Conservation (phyloP, 92 coral and sea anemone species). For the Umimayanthus chanpuru region DNA sequence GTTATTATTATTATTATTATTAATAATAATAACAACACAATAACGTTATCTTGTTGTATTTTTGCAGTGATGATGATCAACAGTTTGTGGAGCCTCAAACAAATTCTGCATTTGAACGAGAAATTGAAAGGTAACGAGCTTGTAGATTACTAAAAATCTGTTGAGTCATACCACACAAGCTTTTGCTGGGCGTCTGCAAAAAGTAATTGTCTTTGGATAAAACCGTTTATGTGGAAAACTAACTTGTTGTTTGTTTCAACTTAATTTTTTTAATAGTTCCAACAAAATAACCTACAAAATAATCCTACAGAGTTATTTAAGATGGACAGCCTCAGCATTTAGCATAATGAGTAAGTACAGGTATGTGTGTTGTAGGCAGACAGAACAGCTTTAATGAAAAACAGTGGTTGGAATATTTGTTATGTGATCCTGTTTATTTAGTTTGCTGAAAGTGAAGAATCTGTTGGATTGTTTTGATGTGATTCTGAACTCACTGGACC, state of each 20-base stretch:
- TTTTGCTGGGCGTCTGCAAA: too few species aligned
- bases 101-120: constrained; percentile 62
- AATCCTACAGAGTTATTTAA: background rate
- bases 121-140: constrained; percentile 68
- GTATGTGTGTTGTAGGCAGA: background rate
- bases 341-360: too few species aligned
- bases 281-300: background rate
- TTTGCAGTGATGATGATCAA: constrained; percentile 69
- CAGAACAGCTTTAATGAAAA: background rate
- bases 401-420: background rate
- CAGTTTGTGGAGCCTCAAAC: constrained; percentile 40
- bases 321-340: background rate
- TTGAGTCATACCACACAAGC: too few species aligned
- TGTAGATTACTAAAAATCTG: background rate
- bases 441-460: constrained; percentile 77
- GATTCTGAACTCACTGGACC: constrained; percentile 72
- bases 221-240: too few species aligned
- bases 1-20: too few species aligned
- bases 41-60: background rate
- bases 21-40: background rate
- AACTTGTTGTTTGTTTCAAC: too few species aligned
- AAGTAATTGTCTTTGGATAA: too few species aligned
- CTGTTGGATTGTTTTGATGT: constrained; percentile 71
- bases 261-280: background rate
- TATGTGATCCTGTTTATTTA: constrained; percentile 32